Evolutionary conservation across 2,888 invertebrate genomes (phyloP).

Genomic region (Coelopa pilipes): DNA sequence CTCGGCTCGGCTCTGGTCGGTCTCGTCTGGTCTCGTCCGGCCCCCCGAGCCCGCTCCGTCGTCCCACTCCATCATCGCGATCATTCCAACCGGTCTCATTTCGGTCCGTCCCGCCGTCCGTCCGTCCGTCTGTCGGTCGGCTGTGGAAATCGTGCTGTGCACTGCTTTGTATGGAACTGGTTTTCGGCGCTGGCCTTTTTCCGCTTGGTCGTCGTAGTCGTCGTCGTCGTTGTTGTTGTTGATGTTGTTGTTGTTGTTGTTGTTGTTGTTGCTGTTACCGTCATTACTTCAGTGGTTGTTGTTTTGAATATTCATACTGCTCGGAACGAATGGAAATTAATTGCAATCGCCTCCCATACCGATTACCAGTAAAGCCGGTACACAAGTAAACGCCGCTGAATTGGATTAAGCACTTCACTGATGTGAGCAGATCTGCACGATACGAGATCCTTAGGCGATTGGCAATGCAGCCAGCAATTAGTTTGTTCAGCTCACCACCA

Average conservation of each 20-base stretch:
- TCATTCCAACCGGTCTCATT: neutral
- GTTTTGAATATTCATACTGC: neutral
- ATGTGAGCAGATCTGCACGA: no score
- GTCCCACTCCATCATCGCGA: no score
- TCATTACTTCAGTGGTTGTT: constrained; percentile 4
- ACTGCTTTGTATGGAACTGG: constrained; percentile 1
- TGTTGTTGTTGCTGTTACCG: constrained; percentile 21
- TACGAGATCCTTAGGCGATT: no score
- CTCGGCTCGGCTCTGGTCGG: neutral
- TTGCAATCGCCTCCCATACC: constrained; percentile 49
- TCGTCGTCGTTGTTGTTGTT: neutral
- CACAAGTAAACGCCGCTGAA: constrained; percentile 31
- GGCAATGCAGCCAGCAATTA: no score
- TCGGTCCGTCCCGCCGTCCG: no score
- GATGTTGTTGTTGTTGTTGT: constrained; percentile 22
- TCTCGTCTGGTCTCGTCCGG: neutral
- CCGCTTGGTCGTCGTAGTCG: no score
- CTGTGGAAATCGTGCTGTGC: constrained; percentile 25
- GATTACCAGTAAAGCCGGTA: constrained; percentile 29
- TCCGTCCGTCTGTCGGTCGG: neutral
- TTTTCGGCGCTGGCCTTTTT: constrained; percentile 13
- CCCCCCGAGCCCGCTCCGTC: neutral
- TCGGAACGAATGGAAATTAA: constrained; percentile 47
- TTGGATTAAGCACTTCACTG: no score
- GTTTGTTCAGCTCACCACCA: no score